phyloP scores from a whole-genome alignment of 2,797 vertebrate species.

The Scarus forsteni region DNA sequence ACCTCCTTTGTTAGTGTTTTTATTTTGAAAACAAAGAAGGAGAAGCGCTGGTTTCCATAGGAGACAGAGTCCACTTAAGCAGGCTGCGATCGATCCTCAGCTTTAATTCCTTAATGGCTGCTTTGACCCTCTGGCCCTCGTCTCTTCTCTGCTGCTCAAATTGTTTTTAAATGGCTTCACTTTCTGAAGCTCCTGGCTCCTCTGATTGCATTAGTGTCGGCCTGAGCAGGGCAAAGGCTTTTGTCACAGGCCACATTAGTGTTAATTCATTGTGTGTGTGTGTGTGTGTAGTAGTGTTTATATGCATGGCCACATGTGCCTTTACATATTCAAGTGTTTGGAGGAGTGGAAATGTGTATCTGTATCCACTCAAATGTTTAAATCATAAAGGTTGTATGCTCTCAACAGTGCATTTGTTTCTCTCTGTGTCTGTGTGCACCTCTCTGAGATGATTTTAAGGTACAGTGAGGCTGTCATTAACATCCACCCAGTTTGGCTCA shows the following conservation, averaged over 20 bases:
- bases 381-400: conserved; percentile 1
- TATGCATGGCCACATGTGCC: conserved; percentile 8
- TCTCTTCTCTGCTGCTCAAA: conserved; percentile 62
- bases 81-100: conserved; percentile 53
- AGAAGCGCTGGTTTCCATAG: conserved; percentile 40
- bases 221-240: conserved; percentile 52
- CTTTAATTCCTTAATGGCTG: conserved; percentile 75
- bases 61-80: conserved; percentile 54
- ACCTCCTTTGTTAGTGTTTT: neutral
- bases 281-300: conserved; percentile 16
- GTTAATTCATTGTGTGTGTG: conserved; percentile 64
- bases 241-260: conserved; percentile 64
- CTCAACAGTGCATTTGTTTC: neutral
- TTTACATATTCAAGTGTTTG: conserved; percentile 2
- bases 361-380: conserved; percentile 19
- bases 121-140: conserved; percentile 65
- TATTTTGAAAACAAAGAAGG: neutral
- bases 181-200: conserved; percentile 68
- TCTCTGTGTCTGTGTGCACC: neutral
- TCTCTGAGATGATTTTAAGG: neutral
- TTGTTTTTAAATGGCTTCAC: conserved; percentile 72
- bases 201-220: conserved; percentile 72
- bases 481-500: too few species aligned
- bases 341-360: neutral
- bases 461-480: too few species aligned